A percentile compares a stretch with the other conserved stretches of the same genome.
Evolutionary conservation across 2,888 invertebrate species (phyloP).

Genomic region (Heliconius sara): DNA sequence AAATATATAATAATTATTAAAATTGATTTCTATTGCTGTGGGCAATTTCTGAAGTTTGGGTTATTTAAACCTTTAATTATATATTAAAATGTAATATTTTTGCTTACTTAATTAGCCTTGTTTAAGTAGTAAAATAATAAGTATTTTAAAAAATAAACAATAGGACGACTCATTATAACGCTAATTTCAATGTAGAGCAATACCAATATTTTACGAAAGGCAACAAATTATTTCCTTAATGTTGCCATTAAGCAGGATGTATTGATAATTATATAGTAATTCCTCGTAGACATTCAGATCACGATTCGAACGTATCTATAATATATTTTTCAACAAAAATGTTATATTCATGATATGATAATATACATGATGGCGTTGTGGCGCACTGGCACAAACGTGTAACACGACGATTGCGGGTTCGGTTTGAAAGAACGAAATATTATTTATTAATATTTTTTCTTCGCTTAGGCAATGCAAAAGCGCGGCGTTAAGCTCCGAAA

Average conservation of each 20-base stretch:
- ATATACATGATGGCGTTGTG: neutral
- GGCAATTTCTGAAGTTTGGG: too few species aligned
- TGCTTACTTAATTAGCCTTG: neutral
- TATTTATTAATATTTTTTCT: too few species aligned
- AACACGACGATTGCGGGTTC: too few species aligned
- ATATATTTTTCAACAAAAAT: conserved; percentile 19
- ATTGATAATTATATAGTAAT: conserved; percentile 75
- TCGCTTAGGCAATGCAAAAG: too few species aligned
- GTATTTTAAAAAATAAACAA: neutral
- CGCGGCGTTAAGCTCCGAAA: too few species aligned
- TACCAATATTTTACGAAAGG: conserved; percentile 68
- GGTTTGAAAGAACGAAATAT: too few species aligned
- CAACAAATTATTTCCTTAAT: conserved; percentile 74
- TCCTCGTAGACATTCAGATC: conserved; percentile 64
- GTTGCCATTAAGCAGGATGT: conserved; percentile 73
- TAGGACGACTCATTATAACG: neutral
- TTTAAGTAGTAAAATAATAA: neutral
- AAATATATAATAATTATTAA: neutral
- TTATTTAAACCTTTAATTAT: too few species aligned
- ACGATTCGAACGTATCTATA: conserved; percentile 42
- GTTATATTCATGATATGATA: conserved; percentile 19
- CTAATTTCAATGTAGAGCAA: conserved; percentile 26
- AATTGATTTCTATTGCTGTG: neutral
- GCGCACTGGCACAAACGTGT: too few species aligned
- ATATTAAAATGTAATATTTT: too few species aligned